Evolutionary conservation across 2,113 vertebrate genomes (phyloP).

Genomic region (Rhipidura dahli): DNA sequence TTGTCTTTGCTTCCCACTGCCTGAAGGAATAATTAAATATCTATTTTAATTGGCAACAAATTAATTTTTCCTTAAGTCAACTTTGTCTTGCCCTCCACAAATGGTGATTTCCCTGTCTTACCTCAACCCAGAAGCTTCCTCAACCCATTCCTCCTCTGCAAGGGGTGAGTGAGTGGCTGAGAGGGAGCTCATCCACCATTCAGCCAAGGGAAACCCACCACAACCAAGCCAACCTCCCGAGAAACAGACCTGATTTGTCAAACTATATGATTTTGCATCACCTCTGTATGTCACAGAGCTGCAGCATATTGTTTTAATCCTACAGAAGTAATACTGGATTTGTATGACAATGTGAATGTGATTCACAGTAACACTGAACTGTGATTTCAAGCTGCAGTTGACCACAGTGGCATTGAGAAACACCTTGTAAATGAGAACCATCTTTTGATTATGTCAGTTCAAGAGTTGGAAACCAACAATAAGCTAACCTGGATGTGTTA

Average conservation of each 20-base stretch:
- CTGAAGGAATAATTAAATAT: not conserved
- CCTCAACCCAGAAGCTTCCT: not conserved
- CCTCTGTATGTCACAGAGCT: not conserved
- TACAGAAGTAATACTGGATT: not conserved
- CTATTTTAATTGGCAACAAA: not conserved
- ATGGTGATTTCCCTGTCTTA: not conserved
- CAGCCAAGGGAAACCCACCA: not conserved
- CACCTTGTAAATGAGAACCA: not conserved
- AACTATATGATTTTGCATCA: not conserved
- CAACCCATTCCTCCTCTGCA: not conserved
- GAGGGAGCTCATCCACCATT: not conserved
- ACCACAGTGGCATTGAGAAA: not conserved
- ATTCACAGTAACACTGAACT: not conserved
- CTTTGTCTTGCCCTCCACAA: not conserved
- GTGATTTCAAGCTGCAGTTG: not conserved
- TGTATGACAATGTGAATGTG: not conserved
- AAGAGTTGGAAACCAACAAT: not conserved
- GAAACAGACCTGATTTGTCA: not conserved
- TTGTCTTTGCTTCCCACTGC: not conserved
- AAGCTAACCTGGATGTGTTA: not conserved
- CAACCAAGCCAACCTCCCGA: not conserved
- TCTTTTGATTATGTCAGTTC: not conserved
- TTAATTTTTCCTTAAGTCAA: not conserved
- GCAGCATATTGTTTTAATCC: not conserved
- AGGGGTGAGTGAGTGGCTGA: not conserved